Percentiles rank a stretch among this genome's conserved stretches.
phyloP scores from a whole-genome alignment of 2,888 invertebrate genomes.

The Lysandra coridon region DNA sequence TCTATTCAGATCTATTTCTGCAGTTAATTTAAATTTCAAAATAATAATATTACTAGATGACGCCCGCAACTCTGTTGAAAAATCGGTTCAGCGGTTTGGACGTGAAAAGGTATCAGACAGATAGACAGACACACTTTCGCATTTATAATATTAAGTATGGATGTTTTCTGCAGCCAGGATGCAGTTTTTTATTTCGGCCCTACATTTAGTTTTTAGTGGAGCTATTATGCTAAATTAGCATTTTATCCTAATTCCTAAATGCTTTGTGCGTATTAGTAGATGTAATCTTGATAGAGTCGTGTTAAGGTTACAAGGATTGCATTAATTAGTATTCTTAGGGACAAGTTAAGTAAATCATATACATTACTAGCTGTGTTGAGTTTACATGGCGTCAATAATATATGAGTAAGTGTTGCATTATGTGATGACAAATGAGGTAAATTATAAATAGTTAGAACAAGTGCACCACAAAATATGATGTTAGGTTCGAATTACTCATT shows the following conservation, averaged over 20 bases:
- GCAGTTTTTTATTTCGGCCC: background rate
- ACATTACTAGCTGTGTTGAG: background rate
- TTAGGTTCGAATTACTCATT: background rate
- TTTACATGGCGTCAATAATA: constrained; percentile 3
- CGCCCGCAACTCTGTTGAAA: no score
- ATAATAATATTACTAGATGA: no score
- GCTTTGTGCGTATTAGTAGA: background rate
- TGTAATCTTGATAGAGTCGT: constrained; percentile 2
- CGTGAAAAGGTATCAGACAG: no score
- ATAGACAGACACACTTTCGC: no score
- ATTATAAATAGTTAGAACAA: background rate
- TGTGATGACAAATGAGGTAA: background rate
- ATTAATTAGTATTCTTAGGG: constrained; percentile 22
- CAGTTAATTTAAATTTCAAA: no score
- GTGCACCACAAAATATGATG: background rate
- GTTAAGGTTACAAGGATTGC: constrained; percentile 24
- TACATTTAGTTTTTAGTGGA: background rate
- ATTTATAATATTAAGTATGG: no score
- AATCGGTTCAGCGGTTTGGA: no score
- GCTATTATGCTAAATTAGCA: background rate
- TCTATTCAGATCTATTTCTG: no score
- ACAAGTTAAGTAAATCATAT: constrained; percentile 23
- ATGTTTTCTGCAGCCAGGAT: background rate
- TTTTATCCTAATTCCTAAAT: constrained; percentile 1
- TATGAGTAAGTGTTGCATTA: constrained; percentile 1